phyloP scores from a whole-genome alignment of 1,140 invertebrate species.

The Pseudachorutes palmiensis region DNA sequence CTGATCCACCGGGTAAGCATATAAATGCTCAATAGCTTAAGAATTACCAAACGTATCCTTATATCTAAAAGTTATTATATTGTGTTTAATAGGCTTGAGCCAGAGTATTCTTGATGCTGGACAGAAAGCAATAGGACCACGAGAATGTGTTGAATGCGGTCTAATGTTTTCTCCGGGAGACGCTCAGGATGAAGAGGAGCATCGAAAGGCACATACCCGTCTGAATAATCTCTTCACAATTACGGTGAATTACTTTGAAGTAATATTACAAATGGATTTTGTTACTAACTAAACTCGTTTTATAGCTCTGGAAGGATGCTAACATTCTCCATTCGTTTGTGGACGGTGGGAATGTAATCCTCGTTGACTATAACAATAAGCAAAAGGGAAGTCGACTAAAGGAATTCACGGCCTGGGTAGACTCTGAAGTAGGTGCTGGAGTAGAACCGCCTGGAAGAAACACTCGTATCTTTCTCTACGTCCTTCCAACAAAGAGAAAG shows the following conservation, averaged over 20 bases:
- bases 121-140: slow-evolving; percentile 33
- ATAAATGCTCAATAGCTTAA: not conserved
- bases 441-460: not conserved
- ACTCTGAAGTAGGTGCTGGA: slow-evolving; percentile 30
- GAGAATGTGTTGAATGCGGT: slow-evolving; percentile 31
- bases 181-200: slow-evolving; percentile 31
- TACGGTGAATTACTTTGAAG: slow-evolving; percentile 28
- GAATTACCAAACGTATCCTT: too few relatives aligned
- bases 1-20: slow-evolving; percentile 30
- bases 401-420: slow-evolving; percentile 33
- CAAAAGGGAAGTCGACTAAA: slow-evolving; percentile 18
- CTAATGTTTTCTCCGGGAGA: slow-evolving; percentile 37
- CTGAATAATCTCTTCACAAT: slow-evolving; percentile 28
- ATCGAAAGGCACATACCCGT: slow-evolving; percentile 31
- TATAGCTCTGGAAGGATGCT: slow-evolving; percentile 34
- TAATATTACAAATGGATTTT: too few relatives aligned
- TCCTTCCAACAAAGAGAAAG: slow-evolving; percentile 28
- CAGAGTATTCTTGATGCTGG: slow-evolving; percentile 36
- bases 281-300: not conserved
- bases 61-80: not conserved
- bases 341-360: slow-evolving; percentile 25
- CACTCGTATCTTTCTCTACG: slow-evolving; percentile 23
- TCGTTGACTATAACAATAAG: slow-evolving; percentile 11
- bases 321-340: slow-evolving; percentile 23
- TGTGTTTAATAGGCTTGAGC: slow-evolving; percentile 27